Conservation (phyloP, 2,113 vertebrate genomes). For the Turnix velox region DNA sequence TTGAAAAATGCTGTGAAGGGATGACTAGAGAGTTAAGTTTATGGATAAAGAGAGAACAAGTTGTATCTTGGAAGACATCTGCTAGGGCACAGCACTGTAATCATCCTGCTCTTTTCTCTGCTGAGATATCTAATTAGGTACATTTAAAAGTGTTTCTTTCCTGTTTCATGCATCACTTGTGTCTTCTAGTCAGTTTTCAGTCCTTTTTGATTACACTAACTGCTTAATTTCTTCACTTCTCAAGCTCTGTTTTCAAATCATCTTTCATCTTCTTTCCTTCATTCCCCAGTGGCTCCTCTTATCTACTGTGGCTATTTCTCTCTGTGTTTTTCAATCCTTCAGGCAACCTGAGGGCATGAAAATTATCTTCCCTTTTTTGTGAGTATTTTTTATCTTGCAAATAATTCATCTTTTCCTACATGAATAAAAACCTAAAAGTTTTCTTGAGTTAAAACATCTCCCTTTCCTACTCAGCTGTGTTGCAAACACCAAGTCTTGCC, state of each 20-base stretch:
- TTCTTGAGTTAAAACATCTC: not conserved
- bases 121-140: not conserved
- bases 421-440: not conserved
- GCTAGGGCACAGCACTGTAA: not conserved
- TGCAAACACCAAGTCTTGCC: not conserved
- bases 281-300: constrained; percentile 43
- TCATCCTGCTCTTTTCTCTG: not conserved
- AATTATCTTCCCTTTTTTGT: constrained; percentile 31
- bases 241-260: constrained; percentile 25
- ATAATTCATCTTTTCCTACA: not conserved
- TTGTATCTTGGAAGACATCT: not conserved
- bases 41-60: not conserved
- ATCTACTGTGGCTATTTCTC: not conserved
- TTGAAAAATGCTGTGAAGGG: not conserved
- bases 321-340: not conserved
- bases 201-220: constrained; percentile 29
- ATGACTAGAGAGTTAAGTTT: not conserved
- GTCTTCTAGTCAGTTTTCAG: constrained; percentile 47
- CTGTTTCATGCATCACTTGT: not conserved
- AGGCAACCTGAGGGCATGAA: constrained; percentile 52
- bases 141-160: constrained; percentile 35
- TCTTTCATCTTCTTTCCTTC: constrained; percentile 47
- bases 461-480: not conserved
- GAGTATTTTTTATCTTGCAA: constrained; percentile 24
- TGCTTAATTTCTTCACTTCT: constrained; percentile 33